Percentiles rank a stretch among this genome's conserved stretches.
phyloP scores from a whole-genome alignment of 2,113 vertebrate species.

The Irena cyanogastra region DNA sequence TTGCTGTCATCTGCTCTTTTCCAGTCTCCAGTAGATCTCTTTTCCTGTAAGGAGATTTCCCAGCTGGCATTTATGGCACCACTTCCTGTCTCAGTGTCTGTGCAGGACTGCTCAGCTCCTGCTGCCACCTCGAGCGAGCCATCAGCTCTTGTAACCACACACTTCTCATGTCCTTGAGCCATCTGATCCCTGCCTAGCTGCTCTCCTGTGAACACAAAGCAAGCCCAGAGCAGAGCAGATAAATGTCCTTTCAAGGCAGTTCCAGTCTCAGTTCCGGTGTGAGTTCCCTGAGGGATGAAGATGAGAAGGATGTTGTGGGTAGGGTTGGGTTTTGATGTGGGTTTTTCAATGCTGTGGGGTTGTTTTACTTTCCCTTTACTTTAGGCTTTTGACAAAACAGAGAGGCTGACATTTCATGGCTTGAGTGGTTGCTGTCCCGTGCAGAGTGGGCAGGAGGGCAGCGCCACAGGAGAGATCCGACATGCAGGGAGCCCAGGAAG shows the following conservation, averaged over 20 bases:
- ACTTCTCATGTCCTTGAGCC: rapidly evolving
- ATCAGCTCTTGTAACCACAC: not conserved
- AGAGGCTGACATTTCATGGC: not conserved
- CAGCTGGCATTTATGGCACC: not conserved
- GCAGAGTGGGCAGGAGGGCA: not conserved
- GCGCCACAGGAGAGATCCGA: rapidly evolving
- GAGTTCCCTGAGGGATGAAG: not conserved
- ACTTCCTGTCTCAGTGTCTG: not conserved
- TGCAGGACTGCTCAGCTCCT: not conserved
- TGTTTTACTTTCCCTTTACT: not conserved
- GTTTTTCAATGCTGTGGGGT: not conserved
- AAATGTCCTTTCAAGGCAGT: not conserved
- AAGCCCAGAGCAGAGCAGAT: not conserved
- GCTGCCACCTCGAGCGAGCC: not conserved
- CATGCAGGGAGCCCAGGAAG: not conserved
- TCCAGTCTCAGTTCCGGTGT: not conserved
- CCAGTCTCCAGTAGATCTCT: not conserved
- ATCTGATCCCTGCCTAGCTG: not conserved
- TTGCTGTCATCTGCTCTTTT: not conserved
- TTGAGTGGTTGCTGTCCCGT: not conserved
- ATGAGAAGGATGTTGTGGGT: not conserved
- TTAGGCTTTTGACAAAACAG: not conserved
- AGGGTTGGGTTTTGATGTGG: not conserved
- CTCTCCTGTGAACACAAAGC: not conserved
- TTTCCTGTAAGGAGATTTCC: not conserved